A percentile compares a stretch with the other conserved stretches of the same genome.
phyloP scores from a whole-genome alignment of 2,797 vertebrate genomes.

The Lacerta bilineata region DNA sequence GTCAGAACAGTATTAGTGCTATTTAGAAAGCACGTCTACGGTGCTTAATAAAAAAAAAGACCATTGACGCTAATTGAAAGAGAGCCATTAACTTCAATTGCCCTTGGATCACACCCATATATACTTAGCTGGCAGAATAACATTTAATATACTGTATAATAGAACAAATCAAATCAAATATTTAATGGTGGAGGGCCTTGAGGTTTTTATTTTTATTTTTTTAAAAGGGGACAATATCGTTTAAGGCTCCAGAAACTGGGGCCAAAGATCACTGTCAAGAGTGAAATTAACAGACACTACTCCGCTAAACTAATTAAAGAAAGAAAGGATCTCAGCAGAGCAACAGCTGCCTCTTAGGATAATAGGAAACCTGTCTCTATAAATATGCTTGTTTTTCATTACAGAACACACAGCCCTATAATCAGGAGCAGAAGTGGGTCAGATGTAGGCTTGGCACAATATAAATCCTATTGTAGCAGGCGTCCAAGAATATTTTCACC shows the following conservation, averaged over 20 bases:
- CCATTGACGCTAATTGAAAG: constrained; percentile 59
- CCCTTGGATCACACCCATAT: constrained; percentile 45
- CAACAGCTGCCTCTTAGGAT: constrained; percentile 64
- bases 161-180: constrained; percentile 28
- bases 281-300: constrained; percentile 56
- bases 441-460: constrained; percentile 66
- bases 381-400: constrained; percentile 66
- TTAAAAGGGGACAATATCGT: constrained; percentile 49
- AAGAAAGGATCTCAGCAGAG: constrained; percentile 54
- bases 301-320: constrained; percentile 66
- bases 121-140: constrained; percentile 60
- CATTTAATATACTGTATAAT: constrained; percentile 44
- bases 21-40: constrained; percentile 2
- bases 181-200: constrained; percentile 48
- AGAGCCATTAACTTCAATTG: constrained; percentile 62
- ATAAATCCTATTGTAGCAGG: constrained; percentile 67
- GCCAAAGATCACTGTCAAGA: constrained; percentile 52
- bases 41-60: constrained; percentile 51
- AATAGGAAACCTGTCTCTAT: constrained; percentile 70
- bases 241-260: constrained; percentile 52
- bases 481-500: constrained; percentile 64
- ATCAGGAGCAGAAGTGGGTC: constrained; percentile 62
- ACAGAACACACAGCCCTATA: constrained; percentile 69
- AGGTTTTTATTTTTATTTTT: constrained; percentile 19
- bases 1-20: constrained; percentile 12